These are phyloP conservation scores for Lota lota DNA, from an alignment of 2,113 vertebrate species.

Conservation along the genomic window DNA sequence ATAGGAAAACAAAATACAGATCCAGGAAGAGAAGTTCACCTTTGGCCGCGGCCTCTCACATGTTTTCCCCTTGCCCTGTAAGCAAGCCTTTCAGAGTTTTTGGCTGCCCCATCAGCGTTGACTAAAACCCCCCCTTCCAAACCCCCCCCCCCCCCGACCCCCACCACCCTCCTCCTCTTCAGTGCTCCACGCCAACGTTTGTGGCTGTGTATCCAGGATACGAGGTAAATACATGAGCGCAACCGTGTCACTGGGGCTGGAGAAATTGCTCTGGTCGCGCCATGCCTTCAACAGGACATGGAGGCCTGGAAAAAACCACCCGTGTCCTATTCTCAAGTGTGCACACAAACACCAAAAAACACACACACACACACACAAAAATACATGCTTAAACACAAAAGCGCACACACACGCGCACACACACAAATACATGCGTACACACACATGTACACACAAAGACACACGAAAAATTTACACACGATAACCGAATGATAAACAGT, in stretches of 20 bases:
- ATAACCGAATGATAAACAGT: too few species aligned
- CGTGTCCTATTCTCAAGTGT: background rate
- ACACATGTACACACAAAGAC: background rate
- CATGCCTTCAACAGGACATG: background rate
- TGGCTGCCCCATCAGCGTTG: constrained; percentile 12
- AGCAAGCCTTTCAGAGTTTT: constrained; percentile 16
- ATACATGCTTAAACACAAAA: background rate
- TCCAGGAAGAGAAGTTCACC: constrained; percentile 18
- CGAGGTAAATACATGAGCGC: constrained; percentile 56
- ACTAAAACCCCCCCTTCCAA: constrained; percentile 37
- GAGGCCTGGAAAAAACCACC: background rate
- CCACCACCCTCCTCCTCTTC: constrained; percentile 16
- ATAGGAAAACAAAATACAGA: too few species aligned
- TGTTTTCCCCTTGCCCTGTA: constrained; percentile 15
- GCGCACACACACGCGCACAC: background rate
- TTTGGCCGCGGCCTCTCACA: constrained; percentile 18
- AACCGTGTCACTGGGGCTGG: constrained; percentile 23
- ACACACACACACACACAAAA: background rate
- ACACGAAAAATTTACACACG: background rate
- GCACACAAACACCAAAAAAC: background rate
- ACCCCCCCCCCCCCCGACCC: background rate
- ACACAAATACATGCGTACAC: too few species aligned
- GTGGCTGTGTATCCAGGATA: constrained; percentile 50
- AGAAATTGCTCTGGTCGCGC: constrained; percentile 15
- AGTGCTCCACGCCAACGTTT: constrained; percentile 25